A percentile compares a stretch with the other conserved stretches of the same genome.
Conservation (phyloP, 2,888 invertebrate species). For the Diadromus collaris region DNA sequence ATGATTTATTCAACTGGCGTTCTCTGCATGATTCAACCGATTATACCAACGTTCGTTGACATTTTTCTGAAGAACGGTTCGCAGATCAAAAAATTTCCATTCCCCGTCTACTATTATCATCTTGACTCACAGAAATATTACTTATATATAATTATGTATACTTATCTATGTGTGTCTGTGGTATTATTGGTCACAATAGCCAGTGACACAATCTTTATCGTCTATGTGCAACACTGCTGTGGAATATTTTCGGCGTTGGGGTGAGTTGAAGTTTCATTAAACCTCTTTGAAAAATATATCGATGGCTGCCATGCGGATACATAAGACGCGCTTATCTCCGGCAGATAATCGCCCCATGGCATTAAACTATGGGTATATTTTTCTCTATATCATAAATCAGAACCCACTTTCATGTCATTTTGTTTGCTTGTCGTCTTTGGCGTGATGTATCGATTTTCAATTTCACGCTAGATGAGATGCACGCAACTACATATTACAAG, state of each 20-base stretch:
- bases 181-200: neutral
- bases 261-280: slow-evolving; percentile 18
- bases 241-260: slow-evolving; percentile 33
- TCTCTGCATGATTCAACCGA: slow-evolving; percentile 38
- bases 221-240: slow-evolving; percentile 16
- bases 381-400: too few species aligned
- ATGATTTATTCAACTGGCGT: slow-evolving; percentile 13
- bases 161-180: slow-evolving; percentile 13
- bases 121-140: slow-evolving; percentile 50
- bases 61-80: slow-evolving; percentile 39
- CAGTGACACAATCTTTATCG: neutral
- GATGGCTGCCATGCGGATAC: too few species aligned
- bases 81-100: slow-evolving; percentile 38
- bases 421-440: too few species aligned
- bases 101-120: slow-evolving; percentile 40
- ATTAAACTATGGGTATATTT: too few species aligned
- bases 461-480: too few species aligned
- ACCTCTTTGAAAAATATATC: too few species aligned
- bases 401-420: too few species aligned
- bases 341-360: too few species aligned
- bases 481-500: too few species aligned
- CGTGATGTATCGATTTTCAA: too few species aligned
- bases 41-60: slow-evolving; percentile 44
- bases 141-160: slow-evolving; percentile 38
- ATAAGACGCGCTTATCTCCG: too few species aligned